phyloP scores from a whole-genome alignment of 2,113 vertebrate genomes.

The Lanius collurio region DNA sequence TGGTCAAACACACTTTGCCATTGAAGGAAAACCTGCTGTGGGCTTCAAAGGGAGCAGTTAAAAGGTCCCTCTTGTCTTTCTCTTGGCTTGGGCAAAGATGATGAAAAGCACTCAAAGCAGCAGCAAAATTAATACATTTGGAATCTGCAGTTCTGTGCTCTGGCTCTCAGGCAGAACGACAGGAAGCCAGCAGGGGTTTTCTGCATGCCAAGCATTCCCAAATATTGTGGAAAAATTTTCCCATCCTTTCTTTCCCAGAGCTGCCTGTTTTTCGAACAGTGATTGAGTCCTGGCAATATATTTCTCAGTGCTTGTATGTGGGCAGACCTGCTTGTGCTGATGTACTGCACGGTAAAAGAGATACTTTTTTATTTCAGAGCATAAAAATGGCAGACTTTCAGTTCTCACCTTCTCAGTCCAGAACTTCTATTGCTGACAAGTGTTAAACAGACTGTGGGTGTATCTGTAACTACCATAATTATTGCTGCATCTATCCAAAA shows the following conservation, averaged over 20 bases:
- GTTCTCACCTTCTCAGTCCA: background rate
- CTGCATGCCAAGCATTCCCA: background rate
- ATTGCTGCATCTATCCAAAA: background rate
- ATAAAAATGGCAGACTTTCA: background rate
- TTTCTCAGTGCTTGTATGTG: background rate
- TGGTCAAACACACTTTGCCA: background rate
- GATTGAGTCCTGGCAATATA: rapidly evolving
- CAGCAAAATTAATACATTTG: background rate
- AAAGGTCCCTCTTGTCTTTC: background rate
- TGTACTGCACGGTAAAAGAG: background rate
- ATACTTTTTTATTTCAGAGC: background rate
- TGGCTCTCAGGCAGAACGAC: rapidly evolving
- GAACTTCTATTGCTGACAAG: rapidly evolving
- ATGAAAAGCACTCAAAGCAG: background rate
- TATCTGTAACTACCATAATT: background rate
- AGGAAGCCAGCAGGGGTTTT: background rate
- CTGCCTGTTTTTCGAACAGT: background rate
- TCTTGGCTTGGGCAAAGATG: background rate
- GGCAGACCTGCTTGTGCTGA: background rate
- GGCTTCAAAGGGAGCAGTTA: background rate
- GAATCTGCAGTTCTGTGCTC: background rate
- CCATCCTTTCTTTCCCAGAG: background rate
- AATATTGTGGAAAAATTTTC: background rate
- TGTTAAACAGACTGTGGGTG: background rate
- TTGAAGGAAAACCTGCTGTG: background rate